A percentile compares a stretch with the other conserved stretches of the same genome.
phyloP scores from a whole-genome alignment of 2,113 vertebrate species.

The Bambusicola thoracicus region DNA sequence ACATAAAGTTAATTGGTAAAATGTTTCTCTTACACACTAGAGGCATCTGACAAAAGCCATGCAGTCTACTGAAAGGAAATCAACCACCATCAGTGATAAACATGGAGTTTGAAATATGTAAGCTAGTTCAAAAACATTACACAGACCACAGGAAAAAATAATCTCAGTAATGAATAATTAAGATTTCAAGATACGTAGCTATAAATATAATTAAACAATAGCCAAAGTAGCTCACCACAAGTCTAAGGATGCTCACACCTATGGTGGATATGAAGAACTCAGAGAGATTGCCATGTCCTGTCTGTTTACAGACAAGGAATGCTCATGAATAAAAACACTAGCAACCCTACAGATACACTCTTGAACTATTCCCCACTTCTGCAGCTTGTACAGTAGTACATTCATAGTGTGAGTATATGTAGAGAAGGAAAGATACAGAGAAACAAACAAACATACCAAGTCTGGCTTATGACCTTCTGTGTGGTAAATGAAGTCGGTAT shows the following conservation, averaged over 20 bases:
- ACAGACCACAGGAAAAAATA: background rate
- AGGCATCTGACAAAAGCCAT: rapidly evolving
- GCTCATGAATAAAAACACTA: background rate
- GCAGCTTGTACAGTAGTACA: background rate
- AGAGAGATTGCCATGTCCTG: rapidly evolving
- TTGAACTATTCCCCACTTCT: background rate
- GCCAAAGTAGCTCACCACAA: background rate
- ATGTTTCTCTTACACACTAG: background rate
- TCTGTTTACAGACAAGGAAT: background rate
- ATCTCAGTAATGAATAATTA: background rate
- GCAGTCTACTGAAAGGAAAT: background rate
- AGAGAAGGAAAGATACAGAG: background rate
- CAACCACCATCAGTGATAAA: background rate
- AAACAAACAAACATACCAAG: background rate
- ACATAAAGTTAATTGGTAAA: background rate
- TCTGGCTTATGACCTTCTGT: background rate
- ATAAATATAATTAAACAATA: background rate
- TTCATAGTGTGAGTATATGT: background rate
- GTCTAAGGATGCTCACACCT: background rate
- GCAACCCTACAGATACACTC: background rate
- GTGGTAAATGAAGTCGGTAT: background rate
- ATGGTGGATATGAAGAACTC: background rate
- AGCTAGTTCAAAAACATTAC: background rate
- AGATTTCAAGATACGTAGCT: background rate
- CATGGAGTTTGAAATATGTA: background rate